Base-by-base conservation (phyloP, 2,888 invertebrate genomes). In the Chaetoderma sp. region DNA sequence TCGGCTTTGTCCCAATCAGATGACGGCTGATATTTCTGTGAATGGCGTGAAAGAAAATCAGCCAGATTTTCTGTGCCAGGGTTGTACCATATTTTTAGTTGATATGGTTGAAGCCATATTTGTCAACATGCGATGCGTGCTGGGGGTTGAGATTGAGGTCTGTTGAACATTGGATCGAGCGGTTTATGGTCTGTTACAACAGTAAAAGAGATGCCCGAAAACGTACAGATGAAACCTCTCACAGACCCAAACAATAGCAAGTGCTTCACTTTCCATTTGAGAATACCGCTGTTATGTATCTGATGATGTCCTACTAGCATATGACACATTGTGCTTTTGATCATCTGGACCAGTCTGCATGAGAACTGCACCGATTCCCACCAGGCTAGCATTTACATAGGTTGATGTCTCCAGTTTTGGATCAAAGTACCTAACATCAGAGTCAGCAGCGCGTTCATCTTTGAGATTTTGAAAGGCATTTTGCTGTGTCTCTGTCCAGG, bases 121-220 rank as follows among this genome's bases (percentile, higher is more conserved):
- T 39, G 36, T 56, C 63, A 58, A n/a, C 64, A 30, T 33, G 58
- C 60, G 8, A 71, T 59, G 13, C 63, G 39, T 23, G 71, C 55
- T 50, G 63, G 58, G 0, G 52, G 59, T 39, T 50, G 60, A 25
- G 58, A 32, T 1, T 8, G 58, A 10, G 32, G 54, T 18, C 63
- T 57, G 30, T 54, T 58, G 13, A 70, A 42, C 33, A 71, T 58
- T 8, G 66, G 36, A 10, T 50, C 55, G 23, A 70, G 21, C 13
- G 68, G 68, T 47, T 70, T 63, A 58, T 71, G 68, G 39, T 63
- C 66, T 2, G 63, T 66, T 27, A 63, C 16, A 18, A 71, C 54
- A 5, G 32, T 56, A 54, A 71, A 62, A 2, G 10, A 25, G 42
- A 13, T 21, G 28, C 32, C 65, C 68, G 27, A 56, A 30, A 4